A percentile compares a stretch with the other conserved stretches of the same genome.
Evolutionary conservation across 2,888 invertebrate genomes (phyloP).

Genomic region (Parelbella ahira): DNA sequence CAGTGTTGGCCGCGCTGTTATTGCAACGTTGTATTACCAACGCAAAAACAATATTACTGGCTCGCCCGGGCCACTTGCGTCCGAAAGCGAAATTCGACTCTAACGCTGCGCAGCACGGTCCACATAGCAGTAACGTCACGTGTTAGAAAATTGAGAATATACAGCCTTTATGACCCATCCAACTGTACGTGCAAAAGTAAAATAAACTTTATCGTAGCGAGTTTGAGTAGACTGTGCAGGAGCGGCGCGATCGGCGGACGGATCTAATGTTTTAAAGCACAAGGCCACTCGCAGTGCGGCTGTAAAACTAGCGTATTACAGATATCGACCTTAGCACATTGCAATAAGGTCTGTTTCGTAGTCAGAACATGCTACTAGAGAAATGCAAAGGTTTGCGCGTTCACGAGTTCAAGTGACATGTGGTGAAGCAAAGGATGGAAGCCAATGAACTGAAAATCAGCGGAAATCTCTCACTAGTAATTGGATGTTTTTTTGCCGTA

Average conservation of each 20-base stretch:
- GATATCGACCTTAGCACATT: background rate
- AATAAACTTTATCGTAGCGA: background rate
- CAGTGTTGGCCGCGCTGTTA: conserved; percentile 15
- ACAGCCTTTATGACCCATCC: conserved; percentile 19
- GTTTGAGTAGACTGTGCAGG: conserved; percentile 6
- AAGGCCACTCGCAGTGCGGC: conserved; percentile 11
- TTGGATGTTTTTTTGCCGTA: conserved; percentile 23
- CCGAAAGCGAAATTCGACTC: background rate
- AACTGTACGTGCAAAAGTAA: background rate
- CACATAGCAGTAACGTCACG: background rate
- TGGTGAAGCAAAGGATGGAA: conserved; percentile 26
- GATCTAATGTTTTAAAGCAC: conserved; percentile 23
- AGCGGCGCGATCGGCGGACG: background rate
- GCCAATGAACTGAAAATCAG: conserved; percentile 27
- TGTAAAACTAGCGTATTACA: background rate
- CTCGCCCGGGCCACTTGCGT: conserved; percentile 2
- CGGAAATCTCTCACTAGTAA: conserved; percentile 25
- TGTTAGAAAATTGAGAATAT: conserved; percentile 21
- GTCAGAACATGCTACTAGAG: background rate
- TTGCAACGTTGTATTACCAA: conserved; percentile 19
- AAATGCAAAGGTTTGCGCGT: background rate
- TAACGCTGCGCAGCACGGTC: background rate
- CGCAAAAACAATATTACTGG: conserved; percentile 22
- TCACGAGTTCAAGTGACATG: conserved; percentile 24
- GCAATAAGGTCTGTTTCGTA: background rate